Evolutionary conservation across 2,113 vertebrate genomes (phyloP), one percentile per base, ranked within the genome.

Genomic region (Pluvialis apricaria): DNA sequence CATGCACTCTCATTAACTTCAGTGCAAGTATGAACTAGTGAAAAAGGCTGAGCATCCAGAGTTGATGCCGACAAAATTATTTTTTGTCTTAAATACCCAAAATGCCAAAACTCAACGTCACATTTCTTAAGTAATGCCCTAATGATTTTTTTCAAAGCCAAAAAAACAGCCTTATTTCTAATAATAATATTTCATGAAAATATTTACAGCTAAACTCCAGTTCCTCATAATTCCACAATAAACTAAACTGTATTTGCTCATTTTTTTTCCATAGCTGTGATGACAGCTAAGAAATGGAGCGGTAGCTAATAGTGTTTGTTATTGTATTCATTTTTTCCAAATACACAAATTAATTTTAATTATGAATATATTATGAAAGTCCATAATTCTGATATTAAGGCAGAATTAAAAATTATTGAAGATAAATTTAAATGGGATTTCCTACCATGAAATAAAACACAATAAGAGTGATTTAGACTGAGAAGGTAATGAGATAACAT

Each of bases 311-410:
- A 32, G 38, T 93, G 31, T 86, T 91, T 83, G 36, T 54, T 97
- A 86, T 34, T 95, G 45, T 82, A 69, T 85, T 92, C 78, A 86
- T 26, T 94, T 95, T 85, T 90, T 94, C 34, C 42, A 88, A 85
- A 85, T 91, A 93, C 20, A 68, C 68, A 94, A 95, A 96, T 90
- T 15, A 92, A 96, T 95, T 95, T 69, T 76, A 76, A 85, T 87
- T 5, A 55, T 52, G 1, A 75, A 22, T 65, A 69, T 11, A 10
- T 38, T 14, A 69, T 11, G 6, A 62, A 82, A 66, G 13, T 62
- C 21, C 82, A 25, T 36, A 58, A 58, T 68, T 68, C 12, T 64
- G 19, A 28, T 22, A 82, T 3, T 64, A 28, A 78, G 6, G 13
- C 5, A 80, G 8, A 90, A 55, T 42, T 76, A 51, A 86, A 73